These are phyloP conservation scores for Bibio marci DNA, from an alignment of 2,888 invertebrate species.

Conservation along the genomic window DNA sequence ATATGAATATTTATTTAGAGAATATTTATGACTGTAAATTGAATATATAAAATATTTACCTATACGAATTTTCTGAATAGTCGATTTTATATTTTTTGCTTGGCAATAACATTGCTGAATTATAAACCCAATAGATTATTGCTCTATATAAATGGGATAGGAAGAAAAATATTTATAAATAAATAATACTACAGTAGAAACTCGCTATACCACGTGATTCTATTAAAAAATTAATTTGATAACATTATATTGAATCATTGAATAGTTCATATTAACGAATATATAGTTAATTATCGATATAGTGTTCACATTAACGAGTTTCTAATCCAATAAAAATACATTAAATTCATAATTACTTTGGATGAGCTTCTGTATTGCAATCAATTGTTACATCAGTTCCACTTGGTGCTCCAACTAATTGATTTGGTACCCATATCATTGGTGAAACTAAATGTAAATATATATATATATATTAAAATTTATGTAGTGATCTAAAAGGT, in stretches of 20 bases:
- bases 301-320: no score
- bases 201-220: no score
- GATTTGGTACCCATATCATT: conserved; percentile 90
- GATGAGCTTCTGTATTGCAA: conserved; percentile 85
- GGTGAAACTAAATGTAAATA: conserved; percentile 54
- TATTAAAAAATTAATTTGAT: no score
- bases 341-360: conserved; percentile 30
- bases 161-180: background rate
- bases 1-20: no score
- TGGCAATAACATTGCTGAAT: conserved; percentile 75
- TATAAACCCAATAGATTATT: conserved; percentile 85
- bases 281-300: no score
- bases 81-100: conserved; percentile 76
- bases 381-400: conserved; percentile 84
- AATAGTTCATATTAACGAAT: no score
- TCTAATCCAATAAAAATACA: no score
- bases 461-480: conserved; percentile 16
- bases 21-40: no score
- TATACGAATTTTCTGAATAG: conserved; percentile 71
- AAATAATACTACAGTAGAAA: no score
- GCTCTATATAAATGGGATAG: conserved; percentile 41
- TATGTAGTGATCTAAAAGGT: background rate
- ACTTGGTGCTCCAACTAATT: conserved; percentile 78
- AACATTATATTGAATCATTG: no score
- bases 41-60: conserved; percentile 26